Percentiles rank a stretch among this genome's conserved stretches.
Evolutionary conservation across 2,888 invertebrate species (phyloP).

Genomic region (Drosophila nr. perissopoda): DNA sequence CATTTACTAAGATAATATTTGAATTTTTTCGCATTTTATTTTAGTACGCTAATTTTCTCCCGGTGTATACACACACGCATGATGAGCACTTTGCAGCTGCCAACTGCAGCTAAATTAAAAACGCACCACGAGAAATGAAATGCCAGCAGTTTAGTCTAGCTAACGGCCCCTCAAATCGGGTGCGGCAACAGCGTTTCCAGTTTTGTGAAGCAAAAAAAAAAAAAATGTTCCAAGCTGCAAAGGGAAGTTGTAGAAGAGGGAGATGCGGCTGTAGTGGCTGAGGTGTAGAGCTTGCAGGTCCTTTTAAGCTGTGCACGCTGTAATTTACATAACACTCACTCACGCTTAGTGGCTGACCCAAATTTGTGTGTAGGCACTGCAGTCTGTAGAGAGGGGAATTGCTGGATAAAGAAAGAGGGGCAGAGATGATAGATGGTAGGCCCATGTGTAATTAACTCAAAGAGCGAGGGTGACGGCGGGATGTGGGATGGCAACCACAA

Average conservation of each 20-base stretch:
- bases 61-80: constrained; percentile 17
- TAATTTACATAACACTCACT: constrained; percentile 81
- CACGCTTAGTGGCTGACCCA: constrained; percentile 77
- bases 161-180: constrained; percentile 60
- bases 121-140: constrained; percentile 51
- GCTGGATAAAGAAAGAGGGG: constrained; percentile 1
- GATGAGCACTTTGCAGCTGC: constrained; percentile 66
- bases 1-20: no score
- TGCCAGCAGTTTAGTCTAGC: constrained; percentile 62
- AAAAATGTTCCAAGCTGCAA: neutral
- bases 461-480: constrained; percentile 1
- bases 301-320: constrained; percentile 56
- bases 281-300: constrained; percentile 53
- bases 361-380: constrained; percentile 52
- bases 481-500: constrained; percentile 52
- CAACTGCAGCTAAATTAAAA: constrained; percentile 72
- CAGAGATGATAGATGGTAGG: constrained; percentile 17
- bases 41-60: neutral
- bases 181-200: constrained; percentile 59
- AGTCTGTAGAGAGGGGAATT: constrained; percentile 21
- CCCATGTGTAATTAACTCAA: constrained; percentile 69
- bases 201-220: constrained; percentile 34
- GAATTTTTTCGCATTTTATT: neutral
- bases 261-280: neutral
- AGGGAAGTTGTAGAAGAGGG: neutral